These are phyloP conservation scores for Romanomermis culicivorax DNA, from an alignment of 2,888 invertebrate genomes.

Conservation along the genomic window DNA sequence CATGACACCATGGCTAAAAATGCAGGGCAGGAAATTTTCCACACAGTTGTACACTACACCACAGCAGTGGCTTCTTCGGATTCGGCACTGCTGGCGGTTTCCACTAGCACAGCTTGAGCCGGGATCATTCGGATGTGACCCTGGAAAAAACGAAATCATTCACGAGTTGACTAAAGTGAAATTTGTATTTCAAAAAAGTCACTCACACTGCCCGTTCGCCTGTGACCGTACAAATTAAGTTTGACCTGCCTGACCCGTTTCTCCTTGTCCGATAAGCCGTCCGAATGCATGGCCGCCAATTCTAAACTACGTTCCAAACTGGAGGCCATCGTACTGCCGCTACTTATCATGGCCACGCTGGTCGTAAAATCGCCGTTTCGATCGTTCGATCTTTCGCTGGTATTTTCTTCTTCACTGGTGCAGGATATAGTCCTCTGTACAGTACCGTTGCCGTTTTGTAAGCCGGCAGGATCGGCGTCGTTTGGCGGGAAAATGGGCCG, in stretches of 20 bases:
- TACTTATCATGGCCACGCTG: conserved; percentile 6
- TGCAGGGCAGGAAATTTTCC: too few relatives aligned
- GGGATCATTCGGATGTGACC: not conserved
- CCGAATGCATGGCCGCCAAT: conserved; percentile 19
- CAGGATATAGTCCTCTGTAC: too few relatives aligned
- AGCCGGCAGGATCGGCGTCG: not conserved
- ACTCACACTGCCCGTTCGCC: conserved; percentile 17
- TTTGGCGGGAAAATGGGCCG: not conserved
- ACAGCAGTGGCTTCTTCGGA: not conserved
- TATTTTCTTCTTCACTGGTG: conserved; percentile 9
- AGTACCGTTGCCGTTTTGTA: not conserved
- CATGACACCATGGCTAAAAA: too few relatives aligned
- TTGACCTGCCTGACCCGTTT: conserved; percentile 18
- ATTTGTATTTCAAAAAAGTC: not conserved
- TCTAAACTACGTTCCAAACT: conserved; percentile 11
- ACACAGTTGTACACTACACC: too few relatives aligned
- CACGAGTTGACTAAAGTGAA: not conserved
- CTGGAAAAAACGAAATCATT: too few relatives aligned
- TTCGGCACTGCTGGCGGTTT: not conserved
- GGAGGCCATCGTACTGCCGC: conserved; percentile 10
- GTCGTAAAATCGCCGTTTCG: not conserved
- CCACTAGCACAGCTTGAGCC: not conserved
- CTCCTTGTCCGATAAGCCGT: conserved; percentile 26
- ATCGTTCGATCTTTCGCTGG: conserved; percentile 5
- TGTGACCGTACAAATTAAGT: conserved; percentile 17